Base-by-base conservation (phyloP, 2,888 invertebrate genomes). In the Leptarthrus brevirostris region DNA sequence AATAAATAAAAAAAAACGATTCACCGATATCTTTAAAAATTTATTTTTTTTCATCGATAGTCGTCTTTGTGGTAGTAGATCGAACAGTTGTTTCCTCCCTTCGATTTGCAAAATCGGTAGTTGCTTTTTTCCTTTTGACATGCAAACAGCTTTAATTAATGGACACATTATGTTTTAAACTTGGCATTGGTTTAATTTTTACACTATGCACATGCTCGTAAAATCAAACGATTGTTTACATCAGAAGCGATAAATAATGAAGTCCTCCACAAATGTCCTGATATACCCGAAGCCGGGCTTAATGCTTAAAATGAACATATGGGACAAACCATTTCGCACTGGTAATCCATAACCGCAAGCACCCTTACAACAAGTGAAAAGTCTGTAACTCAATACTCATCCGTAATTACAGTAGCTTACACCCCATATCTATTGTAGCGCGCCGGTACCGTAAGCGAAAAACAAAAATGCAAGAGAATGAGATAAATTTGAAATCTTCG, bases 331-430 rank as follows among this genome's bases (percentile, higher is more conserved):
- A 49, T 24, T 44, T 24, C 26, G 36, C 56, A 56, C 47, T 54
- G 34, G 66, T 69, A 72, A 69, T 49, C 72, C 72, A 69, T 44
- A 49, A 66, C 52, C 74, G 30, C 74, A 74, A 74, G 72, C 64
- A 72, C 66, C 69, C 69, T 69, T 20, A 69, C 61, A 47, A 69
- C 72, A 54, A 73, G 70, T 69, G 81, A 81, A 82, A 71, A 71
- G 66, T 54, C 53, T 47, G 83, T 83, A 82, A 83, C 81, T 79
- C 81, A 79, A 81, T 82, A 81, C 80, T 82, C 82, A 80, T 79
- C 79, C 79, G 77, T 78, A 77, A 77, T 78, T 79, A 82, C 79
- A 80, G 78, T 74, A 53, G 73, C 72, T 58, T 58, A 34, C 72
- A 72, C 49, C 72, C 44, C 34, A 22, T 12, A 30, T 16, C 49